phyloP scores from a whole-genome alignment of 35 echinoderm and acorn worm species.

The Holothuria glaberrima region DNA sequence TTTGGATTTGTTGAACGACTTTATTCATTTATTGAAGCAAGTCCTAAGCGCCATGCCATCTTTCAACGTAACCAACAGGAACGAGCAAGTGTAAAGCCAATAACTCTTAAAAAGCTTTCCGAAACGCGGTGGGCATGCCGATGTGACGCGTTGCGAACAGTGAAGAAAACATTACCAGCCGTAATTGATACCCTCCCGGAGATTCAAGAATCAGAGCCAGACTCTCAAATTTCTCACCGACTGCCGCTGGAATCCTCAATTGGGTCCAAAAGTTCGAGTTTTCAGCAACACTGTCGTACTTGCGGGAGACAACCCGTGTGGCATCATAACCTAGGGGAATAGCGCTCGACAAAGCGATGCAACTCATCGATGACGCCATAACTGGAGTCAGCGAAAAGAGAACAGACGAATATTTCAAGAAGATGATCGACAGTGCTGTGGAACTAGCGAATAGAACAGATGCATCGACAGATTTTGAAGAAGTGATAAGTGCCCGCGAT shows the following conservation, averaged over 20 bases:
- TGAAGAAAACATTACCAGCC: conserved; percentile 44
- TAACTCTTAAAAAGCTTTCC: background rate
- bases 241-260: conserved; percentile 34
- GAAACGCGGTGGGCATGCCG: conserved; percentile 46
- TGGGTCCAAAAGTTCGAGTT: conserved; percentile 8
- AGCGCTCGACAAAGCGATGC: background rate
- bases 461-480: too few relatives aligned
- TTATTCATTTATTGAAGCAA: conserved; percentile 47
- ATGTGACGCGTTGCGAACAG: background rate
- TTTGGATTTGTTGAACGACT: conserved; percentile 20
- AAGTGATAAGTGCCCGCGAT: conserved; percentile 8
- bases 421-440: too few relatives aligned
- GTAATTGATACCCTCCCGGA: conserved; percentile 13
- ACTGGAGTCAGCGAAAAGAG: background rate
- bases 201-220: conserved; percentile 19
- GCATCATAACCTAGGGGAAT: background rate
- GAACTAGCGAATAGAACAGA: too few relatives aligned
- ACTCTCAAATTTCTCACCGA: background rate
- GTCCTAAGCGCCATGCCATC: conserved; percentile 37
- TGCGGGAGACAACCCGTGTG: background rate
- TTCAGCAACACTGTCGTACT: background rate
- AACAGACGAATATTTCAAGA: background rate
- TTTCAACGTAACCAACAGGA: conserved; percentile 27
- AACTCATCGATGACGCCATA: background rate
- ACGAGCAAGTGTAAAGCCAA: conserved; percentile 1